Evolutionary conservation across 2,113 vertebrate genomes (phyloP).

Genomic region (Anser brachyrhynchus): DNA sequence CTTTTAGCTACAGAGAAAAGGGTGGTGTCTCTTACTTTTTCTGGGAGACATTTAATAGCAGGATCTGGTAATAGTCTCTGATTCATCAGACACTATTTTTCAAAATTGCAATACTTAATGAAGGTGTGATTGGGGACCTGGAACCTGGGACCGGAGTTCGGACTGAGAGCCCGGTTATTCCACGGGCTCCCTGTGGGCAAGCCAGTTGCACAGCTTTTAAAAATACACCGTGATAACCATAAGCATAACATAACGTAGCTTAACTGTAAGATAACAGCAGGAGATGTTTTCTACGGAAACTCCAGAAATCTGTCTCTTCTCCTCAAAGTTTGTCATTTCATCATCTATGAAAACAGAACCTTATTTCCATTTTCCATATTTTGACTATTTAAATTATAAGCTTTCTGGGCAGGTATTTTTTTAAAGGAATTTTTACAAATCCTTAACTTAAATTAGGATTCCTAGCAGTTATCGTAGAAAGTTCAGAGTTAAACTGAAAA

Average conservation of each 20-base stretch:
- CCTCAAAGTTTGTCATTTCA: background rate
- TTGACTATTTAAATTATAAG: background rate
- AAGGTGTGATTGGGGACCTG: background rate
- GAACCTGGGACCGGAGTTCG: background rate
- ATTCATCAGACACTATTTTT: background rate
- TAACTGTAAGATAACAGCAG: background rate
- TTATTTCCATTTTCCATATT: background rate
- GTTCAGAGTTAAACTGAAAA: background rate
- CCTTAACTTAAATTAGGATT: background rate
- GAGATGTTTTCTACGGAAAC: background rate
- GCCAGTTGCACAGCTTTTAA: background rate
- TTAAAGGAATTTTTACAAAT: background rate
- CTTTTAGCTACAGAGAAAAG: background rate
- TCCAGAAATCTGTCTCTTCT: background rate
- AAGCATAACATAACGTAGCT: background rate
- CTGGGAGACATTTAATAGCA: background rate
- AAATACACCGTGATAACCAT: fast-evolving
- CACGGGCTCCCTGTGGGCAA: background rate
- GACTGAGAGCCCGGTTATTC: background rate
- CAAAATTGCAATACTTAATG: background rate
- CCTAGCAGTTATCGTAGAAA: background rate
- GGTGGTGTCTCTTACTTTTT: background rate
- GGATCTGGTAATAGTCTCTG: background rate
- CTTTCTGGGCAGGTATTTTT: background rate
- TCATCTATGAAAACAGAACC: background rate